Evolutionary conservation across 2,113 vertebrate species (phyloP).

Genomic region (Nycticryphes semicollaris): DNA sequence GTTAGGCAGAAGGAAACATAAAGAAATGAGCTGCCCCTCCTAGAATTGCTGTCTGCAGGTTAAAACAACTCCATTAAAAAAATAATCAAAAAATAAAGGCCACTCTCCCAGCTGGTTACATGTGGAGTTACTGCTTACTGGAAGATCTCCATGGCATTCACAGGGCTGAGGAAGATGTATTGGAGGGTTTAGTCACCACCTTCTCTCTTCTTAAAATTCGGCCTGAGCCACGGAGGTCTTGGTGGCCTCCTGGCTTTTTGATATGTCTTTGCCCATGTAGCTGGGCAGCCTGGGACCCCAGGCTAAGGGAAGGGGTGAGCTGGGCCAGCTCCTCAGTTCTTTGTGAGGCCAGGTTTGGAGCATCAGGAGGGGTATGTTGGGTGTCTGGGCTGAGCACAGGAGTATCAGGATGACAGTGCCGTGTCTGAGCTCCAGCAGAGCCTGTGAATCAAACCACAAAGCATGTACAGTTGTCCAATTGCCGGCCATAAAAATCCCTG

Average conservation of each 20-base stretch:
- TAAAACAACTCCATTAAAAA: background rate
- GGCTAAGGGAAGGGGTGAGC: no score
- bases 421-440: background rate
- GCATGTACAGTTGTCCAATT: rapidly evolving
- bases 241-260: background rate
- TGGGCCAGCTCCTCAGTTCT: background rate
- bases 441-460: background rate
- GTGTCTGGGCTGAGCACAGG: background rate
- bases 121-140: background rate
- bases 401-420: background rate
- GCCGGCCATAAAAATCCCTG: rapidly evolving
- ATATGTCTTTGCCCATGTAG: background rate
- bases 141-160: background rate
- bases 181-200: background rate
- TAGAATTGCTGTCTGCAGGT: background rate
- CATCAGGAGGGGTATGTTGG: rapidly evolving
- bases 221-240: background rate
- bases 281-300: background rate
- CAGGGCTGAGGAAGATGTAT: background rate
- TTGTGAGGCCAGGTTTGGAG: background rate
- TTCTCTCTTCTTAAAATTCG: background rate
- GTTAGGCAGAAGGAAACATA: background rate
- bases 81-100: background rate
- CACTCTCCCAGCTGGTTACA: background rate
- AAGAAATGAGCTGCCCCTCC: background rate